Base-by-base conservation (phyloP, 2,888 invertebrate species). In the Polyommatus iphigenia region DNA sequence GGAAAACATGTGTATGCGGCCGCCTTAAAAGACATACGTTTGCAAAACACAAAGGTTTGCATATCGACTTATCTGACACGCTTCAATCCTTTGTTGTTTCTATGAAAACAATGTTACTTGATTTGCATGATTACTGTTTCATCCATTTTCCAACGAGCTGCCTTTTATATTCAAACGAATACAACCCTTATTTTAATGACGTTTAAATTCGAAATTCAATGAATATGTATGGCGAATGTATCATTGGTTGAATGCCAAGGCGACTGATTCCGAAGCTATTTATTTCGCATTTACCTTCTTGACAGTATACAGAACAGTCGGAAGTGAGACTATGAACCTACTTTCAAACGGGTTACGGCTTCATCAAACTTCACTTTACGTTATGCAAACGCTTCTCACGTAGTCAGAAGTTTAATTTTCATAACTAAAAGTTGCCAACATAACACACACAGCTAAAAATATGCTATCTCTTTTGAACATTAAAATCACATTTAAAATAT, bases 171-270 rank as follows among this genome's bases (percentile, higher is more conserved):
- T 62, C 24, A 62, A 62, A 24, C 24, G 62, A 62, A 24, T 59
- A 20, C 20, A 24, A 24, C 8, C 24, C 24, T 10, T 62, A 62
- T 62, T 24, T 24, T 24, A 13, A 24, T 62, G 59, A 20, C 62
- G 3, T 24, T 24, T 13, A 24, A 13, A 62, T 62, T 20, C 7
- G n/a, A n/a, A 59, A 18, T 59, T 7, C 18, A n/a, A 20, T 54
- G 54, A 59, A 59, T 59, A n/a, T 59, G 7, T 57, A 57, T 7
- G 7, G 57, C n/a, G 15, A 57, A 57, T 57, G 8, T 59, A 20
- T 59, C 20, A 59, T 59, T 59, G 59, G 59, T 59, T 59, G 59
- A 59, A 59, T 59, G 59, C 59, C 59, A 59, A 59, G 20, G 20
- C 59, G 18, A 20, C n/a, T 59, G 10, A 10, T 59, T 20, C 20